Base-by-base conservation (phyloP, 2,888 invertebrate species). In the Calephelis perditalis region DNA sequence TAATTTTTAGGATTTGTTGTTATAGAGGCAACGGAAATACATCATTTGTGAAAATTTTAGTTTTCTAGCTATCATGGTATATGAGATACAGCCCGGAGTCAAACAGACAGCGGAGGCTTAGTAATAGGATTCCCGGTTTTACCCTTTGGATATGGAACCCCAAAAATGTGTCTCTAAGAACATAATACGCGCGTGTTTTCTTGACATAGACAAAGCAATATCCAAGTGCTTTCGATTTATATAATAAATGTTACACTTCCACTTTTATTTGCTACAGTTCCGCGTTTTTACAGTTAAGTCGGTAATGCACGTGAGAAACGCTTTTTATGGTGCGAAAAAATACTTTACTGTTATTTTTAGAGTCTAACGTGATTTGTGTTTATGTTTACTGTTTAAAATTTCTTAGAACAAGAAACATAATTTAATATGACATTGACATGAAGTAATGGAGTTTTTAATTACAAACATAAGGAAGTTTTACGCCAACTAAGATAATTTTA, bases 321-420 rank as follows among this genome's bases (percentile, higher is more conserved):
- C 71, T 72, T 75, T 76, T 79, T 79, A 76, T 73, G 68, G 71
- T 71, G 73, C 72, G 75, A 73, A 71, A 71, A 71, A 67, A 60
- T 40, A 60, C 15, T 59, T 58, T 61, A 71, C 64, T 63, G 68
- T 68, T 67, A 67, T 57, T 61, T 69, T 55, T 59, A 59, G 60
- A 57, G 57, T 62, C 61, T 67, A 52, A 10, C 36, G 3, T 52
- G 52, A 52, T 52, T 52, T 52, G 52, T 52, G 52, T 52, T 52
- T 52, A 52, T 52, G 36, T 52, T 11, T 35, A 36, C 52, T 52
- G 52, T 52, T 52, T 7, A 52, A 11, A 36, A 11, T 49, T 52
- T 52, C 52, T 52, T 52, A 52, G 52, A 52, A 52, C 52, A 52
- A 52, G 10, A 11, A 52, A 52, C 52, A 9, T 11, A 52, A 52